Base-by-base conservation (phyloP, 2,888 invertebrate species). In the Auanema sp. region DNA sequence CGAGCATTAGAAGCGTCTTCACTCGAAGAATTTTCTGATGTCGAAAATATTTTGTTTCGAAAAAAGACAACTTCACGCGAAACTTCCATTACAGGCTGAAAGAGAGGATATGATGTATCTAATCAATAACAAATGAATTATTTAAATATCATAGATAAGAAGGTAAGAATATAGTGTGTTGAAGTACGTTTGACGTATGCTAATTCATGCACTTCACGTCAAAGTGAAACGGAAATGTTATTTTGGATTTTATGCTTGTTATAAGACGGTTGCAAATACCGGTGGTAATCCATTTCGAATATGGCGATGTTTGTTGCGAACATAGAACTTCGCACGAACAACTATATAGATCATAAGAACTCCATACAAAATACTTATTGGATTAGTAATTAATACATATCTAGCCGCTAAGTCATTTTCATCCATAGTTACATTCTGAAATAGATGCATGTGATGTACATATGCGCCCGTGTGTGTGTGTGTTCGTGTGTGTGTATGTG, bases 221-320 rank as follows among this genome's bases (percentile, higher is more conserved):
- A 12, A 24, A 12, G 12, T n/a, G 23, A 23, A 16, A 50, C 12
- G 50, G 23, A 24, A 12, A 50, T 50, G 16, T 50, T 50, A 24
- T 23, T 23, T 12, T 12, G 12, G 1, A 21, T 16, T 50, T 50
- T 16, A 47, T 43, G 44, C 10, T 44, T 47, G n/a, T 56, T 47
- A 43, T 21, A 24, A 2, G 42, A 25, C 18, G 56, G 56, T 47
- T 56, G 21, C 43, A 56, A 33, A 14, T 25, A 55, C 60, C 47
- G 60, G 60, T 33, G 60, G 60, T 21, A 60, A 55, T 16, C 60
- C 60, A 25, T 60, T 49, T 25, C 60, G 21, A n/a, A 60, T 60
- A 55, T 54, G 44, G 11, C 60, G 43, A 21, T 49, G 16, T 14
- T 60, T 60, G 33, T 54, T 55, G 3, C 60, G 18, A 16, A 60